A percentile compares a stretch with the other conserved stretches of the same genome.
Conservation (phyloP, 2,797 vertebrate genomes). For the Myotis daubentonii region DNA sequence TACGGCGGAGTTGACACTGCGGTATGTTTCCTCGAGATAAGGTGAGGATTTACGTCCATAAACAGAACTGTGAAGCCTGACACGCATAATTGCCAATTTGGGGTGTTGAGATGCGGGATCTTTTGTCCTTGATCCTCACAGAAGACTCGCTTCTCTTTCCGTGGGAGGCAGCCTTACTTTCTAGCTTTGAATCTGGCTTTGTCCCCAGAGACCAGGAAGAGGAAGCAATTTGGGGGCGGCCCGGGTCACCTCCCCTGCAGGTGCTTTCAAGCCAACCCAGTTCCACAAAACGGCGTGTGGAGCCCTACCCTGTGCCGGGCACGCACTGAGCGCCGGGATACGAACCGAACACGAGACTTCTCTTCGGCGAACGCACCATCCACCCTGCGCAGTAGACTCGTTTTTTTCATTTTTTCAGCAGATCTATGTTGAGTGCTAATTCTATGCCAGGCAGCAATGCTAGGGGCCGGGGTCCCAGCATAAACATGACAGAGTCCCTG, state of each 20-base stretch:
- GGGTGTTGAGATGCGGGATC: slow-evolving; percentile 55
- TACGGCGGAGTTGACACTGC: slow-evolving; percentile 72
- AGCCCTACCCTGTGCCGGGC: background rate
- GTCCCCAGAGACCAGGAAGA: background rate
- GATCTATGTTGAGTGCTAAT: background rate
- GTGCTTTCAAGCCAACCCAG: background rate
- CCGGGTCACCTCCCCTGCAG: background rate
- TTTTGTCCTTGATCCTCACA: slow-evolving; percentile 54
- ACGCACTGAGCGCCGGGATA: background rate
- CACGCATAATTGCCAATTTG: slow-evolving; percentile 35
- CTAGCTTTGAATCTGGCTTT: slow-evolving; percentile 28
- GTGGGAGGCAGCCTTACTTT: background rate
- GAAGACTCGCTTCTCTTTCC: background rate
- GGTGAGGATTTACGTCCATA: slow-evolving; percentile 76
- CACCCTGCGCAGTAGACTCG: background rate
- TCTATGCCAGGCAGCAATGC: background rate
- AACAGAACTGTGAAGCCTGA: slow-evolving; percentile 52
- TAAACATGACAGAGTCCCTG: background rate
- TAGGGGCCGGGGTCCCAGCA: background rate
- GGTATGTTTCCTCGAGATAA: slow-evolving; percentile 71
- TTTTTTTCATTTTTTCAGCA: background rate
- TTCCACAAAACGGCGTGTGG: background rate
- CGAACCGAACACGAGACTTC: background rate
- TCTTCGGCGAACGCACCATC: background rate
- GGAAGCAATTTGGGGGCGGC: background rate